phyloP scores from a whole-genome alignment of 2,113 vertebrate genomes.

The Rana temporaria region DNA sequence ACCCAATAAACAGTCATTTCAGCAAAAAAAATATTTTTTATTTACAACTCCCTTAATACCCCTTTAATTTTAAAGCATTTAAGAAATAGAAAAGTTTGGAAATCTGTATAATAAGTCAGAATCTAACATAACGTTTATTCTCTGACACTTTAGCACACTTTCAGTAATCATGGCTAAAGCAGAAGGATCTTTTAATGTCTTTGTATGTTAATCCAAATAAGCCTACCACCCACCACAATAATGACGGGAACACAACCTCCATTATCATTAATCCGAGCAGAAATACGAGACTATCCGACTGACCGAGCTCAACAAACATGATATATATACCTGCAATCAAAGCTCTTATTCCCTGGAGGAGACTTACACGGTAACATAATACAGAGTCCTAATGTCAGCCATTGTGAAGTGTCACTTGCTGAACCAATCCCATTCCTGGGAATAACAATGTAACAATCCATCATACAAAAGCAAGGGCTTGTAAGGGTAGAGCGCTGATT shows the following conservation, averaged over 20 bases:
- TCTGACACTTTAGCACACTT: too few relatives aligned
- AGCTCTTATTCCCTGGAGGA: background rate
- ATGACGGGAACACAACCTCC: background rate
- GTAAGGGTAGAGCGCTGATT: too few relatives aligned
- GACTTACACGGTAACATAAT: constrained; percentile 1
- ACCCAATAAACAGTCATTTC: too few relatives aligned
- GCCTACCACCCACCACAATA: background rate
- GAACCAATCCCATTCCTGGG: background rate
- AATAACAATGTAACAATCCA: background rate
- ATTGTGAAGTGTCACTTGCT: background rate
- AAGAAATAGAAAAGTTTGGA: too few relatives aligned
- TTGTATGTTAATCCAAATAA: background rate
- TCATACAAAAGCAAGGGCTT: background rate
- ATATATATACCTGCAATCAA: constrained; percentile 12
- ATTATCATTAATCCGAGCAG: background rate
- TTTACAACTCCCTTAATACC: too few relatives aligned
- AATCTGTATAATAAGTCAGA: too few relatives aligned
- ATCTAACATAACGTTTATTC: too few relatives aligned
- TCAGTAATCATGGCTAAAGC: too few relatives aligned
- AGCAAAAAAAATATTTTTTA: too few relatives aligned
- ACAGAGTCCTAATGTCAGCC: background rate
- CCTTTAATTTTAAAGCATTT: too few relatives aligned
- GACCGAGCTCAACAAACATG: background rate
- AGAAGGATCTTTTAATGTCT: background rate
- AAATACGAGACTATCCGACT: constrained; percentile 4